A percentile compares a stretch with the other conserved stretches of the same genome.
phyloP scores from a whole-genome alignment of 2,797 vertebrate species.

The Sebastiscus tertius region DNA sequence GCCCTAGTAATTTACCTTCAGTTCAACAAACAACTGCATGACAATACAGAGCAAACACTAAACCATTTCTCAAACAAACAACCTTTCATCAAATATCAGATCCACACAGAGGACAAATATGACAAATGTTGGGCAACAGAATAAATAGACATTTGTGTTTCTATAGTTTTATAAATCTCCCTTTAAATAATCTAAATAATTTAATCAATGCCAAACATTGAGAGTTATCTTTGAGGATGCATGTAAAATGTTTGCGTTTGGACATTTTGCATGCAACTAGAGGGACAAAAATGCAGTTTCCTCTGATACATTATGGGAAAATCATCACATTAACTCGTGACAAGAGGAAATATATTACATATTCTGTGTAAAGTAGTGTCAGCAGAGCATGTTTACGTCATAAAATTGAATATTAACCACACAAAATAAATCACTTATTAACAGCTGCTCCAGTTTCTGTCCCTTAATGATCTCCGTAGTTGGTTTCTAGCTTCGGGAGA shows the following conservation, averaged over 20 bases:
- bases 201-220: no score
- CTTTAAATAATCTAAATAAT: neutral
- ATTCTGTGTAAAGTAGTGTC: neutral
- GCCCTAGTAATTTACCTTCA: neutral
- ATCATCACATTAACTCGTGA: neutral
- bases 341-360: neutral
- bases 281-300: no score
- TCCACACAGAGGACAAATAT: neutral
- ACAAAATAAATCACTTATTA: neutral
- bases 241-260: neutral
- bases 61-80: neutral
- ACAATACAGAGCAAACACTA: neutral
- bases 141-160: neutral
- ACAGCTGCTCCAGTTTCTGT: neutral
- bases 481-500: neutral
- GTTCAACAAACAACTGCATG: constrained; percentile 34
- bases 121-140: neutral
- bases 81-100: neutral
- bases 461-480: no score
- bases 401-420: neutral
- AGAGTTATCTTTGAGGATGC: neutral
- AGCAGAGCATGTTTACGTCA: no score
- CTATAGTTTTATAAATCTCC: neutral
- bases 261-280: neutral
- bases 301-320: neutral